Percentiles rank a stretch among this genome's conserved stretches.
These are phyloP conservation scores for Epinephelus malabaricus DNA, from an alignment of 2,797 vertebrate species.

Conservation along the genomic window DNA sequence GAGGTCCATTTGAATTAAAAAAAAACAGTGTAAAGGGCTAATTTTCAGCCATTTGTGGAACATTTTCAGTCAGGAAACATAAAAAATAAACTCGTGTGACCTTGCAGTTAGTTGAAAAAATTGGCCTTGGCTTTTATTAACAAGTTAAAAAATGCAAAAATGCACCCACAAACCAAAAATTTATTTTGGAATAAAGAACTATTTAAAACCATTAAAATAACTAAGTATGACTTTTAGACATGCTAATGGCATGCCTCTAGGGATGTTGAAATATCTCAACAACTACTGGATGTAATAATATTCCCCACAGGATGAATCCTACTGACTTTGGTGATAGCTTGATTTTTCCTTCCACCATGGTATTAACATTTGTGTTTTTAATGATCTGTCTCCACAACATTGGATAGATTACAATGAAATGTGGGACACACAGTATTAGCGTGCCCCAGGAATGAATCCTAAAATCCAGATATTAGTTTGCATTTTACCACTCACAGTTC, in stretches of 20 bases:
- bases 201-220: conserved; percentile 20
- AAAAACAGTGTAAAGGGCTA: not conserved
- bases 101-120: conserved; percentile 26
- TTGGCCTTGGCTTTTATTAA: conserved; percentile 23
- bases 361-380: not conserved
- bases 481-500: too few species aligned
- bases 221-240: not conserved
- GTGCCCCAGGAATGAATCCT: too few species aligned
- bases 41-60: conserved; percentile 6
- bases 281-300: not conserved
- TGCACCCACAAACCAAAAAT: not conserved
- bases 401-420: not conserved
- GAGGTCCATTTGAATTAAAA: not conserved
- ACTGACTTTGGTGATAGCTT: not conserved
- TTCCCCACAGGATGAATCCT: not conserved
- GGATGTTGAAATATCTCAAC: not conserved
- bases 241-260: not conserved
- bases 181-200: not conserved
- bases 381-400: not conserved
- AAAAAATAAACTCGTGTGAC: not conserved
- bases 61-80: not conserved
- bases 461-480: too few species aligned
- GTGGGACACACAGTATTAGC: too few species aligned
- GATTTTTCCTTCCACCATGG: not conserved
- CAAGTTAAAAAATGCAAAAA: conserved; percentile 1